A percentile compares a stretch with the other conserved stretches of the same genome.
Conservation (phyloP, 2,888 invertebrate genomes). For the Drosophila austrosaltans region DNA sequence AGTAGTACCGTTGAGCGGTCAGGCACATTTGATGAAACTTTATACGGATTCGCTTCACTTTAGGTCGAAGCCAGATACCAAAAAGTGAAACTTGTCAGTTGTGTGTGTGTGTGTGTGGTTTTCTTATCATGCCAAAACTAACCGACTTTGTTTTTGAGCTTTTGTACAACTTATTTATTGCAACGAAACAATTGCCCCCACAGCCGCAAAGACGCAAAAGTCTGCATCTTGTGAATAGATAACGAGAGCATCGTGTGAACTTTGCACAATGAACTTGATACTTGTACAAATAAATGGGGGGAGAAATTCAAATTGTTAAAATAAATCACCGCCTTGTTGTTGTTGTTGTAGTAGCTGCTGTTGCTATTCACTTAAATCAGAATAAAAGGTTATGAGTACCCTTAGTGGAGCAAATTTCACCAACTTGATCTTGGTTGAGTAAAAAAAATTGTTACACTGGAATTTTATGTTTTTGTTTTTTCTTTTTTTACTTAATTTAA, state of each 20-base stretch:
- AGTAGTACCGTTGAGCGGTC: constrained; percentile 12
- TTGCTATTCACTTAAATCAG: constrained; percentile 29
- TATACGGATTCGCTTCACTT: background rate
- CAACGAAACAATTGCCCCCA: constrained; percentile 48
- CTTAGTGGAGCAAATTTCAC: constrained; percentile 5
- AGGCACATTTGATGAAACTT: constrained; percentile 6
- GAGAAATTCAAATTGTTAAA: constrained; percentile 12
- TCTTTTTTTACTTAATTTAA: background rate
- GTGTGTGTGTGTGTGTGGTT: constrained; percentile 13
- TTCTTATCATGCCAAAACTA: constrained; percentile 47
- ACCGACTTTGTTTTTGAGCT: constrained; percentile 19
- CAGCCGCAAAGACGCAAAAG: constrained; percentile 22
- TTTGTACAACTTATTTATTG: constrained; percentile 26
- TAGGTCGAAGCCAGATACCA: constrained; percentile 5
- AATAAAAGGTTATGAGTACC: constrained; percentile 23
- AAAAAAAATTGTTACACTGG: background rate
- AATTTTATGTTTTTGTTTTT: background rate
- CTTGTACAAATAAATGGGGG: constrained; percentile 52
- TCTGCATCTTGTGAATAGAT: constrained; percentile 49
- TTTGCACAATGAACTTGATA: constrained; percentile 71
- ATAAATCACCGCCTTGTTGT: background rate
- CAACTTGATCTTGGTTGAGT: background rate
- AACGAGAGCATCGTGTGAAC: constrained; percentile 57
- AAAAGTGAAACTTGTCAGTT: constrained; percentile 58
- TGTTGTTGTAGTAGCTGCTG: background rate